Evolutionary conservation across 2,797 vertebrate genomes (phyloP), one percentile per base, ranked within the genome.

Genomic region (Rallus crepitans): DNA sequence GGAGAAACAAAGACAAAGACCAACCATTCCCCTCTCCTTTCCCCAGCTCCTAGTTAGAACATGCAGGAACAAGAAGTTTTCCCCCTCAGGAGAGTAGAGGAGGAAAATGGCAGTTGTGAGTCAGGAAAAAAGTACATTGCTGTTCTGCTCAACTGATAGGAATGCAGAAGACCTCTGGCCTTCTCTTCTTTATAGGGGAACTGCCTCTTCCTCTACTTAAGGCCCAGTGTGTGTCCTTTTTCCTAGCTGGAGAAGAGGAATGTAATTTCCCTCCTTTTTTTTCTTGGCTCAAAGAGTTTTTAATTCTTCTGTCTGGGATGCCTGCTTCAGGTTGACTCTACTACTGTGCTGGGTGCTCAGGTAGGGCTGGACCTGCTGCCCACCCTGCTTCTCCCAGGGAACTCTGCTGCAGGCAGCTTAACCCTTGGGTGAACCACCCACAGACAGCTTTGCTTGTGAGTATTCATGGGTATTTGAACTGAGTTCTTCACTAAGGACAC

Each of bases 171-270:
- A 75, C 57, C 33, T 95, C 79, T 94, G 71, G 42, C 53, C 42
- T 82, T 63, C 42, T 80, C 53, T 84, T 19, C 31, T 78, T 89
- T 60, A 76, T 45, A 37, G 28, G 37, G 87, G 48, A 91, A 81
- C 52, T 70, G 33, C 40, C 25, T 59, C 47, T 42, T 75, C 28
- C 60, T 87, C 71, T 82, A 3, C 47, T 79, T 72, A 57, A 76
- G 52, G 87, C 53, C 28, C 57, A 50, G 14, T n/a, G 40, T 64
- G 28, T 65, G 13, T 72, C 79, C 92, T 15, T 23, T 89, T 85
- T 91, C 72, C 68, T 83, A 68, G n/a, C 18, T 89, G 76, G 64
- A 71, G 87, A 92, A 70, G 35, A 87, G 84, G 52, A 63, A 87
- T 35, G 37, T 42, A 40, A 73, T 63, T 59, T 87, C 0, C 0